Percentiles rank a stretch among this genome's conserved stretches.
Evolutionary conservation across 2,888 invertebrate genomes (phyloP).

Genomic region (Phymatocera aterrima): DNA sequence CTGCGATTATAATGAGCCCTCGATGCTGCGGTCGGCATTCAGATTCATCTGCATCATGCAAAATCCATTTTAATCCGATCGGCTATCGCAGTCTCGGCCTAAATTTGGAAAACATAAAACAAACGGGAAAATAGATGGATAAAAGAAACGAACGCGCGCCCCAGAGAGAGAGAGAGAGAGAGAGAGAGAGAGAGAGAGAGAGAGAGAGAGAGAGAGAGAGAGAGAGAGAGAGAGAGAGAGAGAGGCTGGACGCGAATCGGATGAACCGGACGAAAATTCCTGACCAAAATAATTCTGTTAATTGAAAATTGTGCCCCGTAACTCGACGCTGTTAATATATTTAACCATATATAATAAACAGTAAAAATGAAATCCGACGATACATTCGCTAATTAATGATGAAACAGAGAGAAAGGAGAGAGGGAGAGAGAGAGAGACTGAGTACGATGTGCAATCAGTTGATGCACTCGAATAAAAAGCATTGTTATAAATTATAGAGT

Average conservation of each 20-base stretch:
- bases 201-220: too few species aligned
- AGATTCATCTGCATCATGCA: not conserved
- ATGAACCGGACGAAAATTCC: not conserved
- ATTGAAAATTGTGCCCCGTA: slow-evolving; percentile 20
- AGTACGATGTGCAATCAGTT: slow-evolving; percentile 23
- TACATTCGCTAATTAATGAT: slow-evolving; percentile 27
- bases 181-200: too few species aligned
- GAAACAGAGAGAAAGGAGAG: slow-evolving; percentile 4
- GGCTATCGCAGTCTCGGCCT: not conserved
- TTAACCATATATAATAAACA: not conserved
- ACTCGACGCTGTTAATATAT: not conserved
- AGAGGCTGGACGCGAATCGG: too few species aligned
- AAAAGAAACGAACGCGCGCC: too few species aligned
- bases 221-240: too few species aligned
- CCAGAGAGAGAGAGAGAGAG: too few species aligned
- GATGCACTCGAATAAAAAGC: slow-evolving; percentile 39
- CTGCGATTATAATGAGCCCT: too few species aligned
- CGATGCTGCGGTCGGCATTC: not conserved
- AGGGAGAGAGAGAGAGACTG: too few species aligned
- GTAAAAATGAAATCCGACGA: slow-evolving; percentile 7
- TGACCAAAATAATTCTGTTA: not conserved
- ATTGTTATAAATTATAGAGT: slow-evolving; percentile 32
- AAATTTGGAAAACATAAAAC: too few species aligned
- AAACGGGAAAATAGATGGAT: too few species aligned
- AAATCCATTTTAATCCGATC: not conserved